Evolutionary conservation across 2,113 vertebrate genomes (phyloP).

Genomic region (Muntiacus muntjak): DNA sequence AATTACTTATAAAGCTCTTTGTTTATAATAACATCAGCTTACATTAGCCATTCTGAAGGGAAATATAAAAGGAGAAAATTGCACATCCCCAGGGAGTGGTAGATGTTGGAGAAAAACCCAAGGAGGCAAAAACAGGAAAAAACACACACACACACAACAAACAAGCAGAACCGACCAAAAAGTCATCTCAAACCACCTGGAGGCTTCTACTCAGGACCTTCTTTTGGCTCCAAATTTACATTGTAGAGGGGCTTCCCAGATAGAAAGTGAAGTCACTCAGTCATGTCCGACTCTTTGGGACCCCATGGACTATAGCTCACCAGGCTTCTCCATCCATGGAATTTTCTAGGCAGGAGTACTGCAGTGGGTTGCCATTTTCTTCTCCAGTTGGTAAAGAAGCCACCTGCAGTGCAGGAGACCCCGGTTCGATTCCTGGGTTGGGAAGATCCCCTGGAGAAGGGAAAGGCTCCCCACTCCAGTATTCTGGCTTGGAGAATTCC

Average conservation of each 20-base stretch:
- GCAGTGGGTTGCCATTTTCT: not conserved
- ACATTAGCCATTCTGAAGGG: constrained; percentile 10
- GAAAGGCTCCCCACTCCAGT: not conserved
- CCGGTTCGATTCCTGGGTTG: not conserved
- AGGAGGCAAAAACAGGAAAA: not conserved
- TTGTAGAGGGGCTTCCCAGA: not conserved
- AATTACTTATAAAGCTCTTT: constrained; percentile 28
- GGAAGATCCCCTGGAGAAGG: not conserved
- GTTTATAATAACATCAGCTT: constrained; percentile 36
- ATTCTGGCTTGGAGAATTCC: not conserved
- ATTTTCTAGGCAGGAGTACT: not conserved
- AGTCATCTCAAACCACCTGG: not conserved
- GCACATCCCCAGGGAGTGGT: not conserved
- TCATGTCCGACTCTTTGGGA: not conserved
- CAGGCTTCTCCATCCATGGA: not conserved
- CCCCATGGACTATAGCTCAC: not conserved
- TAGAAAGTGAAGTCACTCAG: not conserved
- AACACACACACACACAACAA: not conserved
- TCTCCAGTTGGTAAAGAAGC: not conserved
- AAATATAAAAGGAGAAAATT: constrained; percentile 46
- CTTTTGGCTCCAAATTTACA: not conserved
- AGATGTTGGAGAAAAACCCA: not conserved
- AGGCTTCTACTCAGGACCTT: not conserved
- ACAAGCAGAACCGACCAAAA: not conserved
- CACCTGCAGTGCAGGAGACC: not conserved